Evolutionary conservation across 2,797 vertebrate genomes (phyloP), one percentile per base, ranked within the genome.

Genomic region (Cheirogaleus major): DNA sequence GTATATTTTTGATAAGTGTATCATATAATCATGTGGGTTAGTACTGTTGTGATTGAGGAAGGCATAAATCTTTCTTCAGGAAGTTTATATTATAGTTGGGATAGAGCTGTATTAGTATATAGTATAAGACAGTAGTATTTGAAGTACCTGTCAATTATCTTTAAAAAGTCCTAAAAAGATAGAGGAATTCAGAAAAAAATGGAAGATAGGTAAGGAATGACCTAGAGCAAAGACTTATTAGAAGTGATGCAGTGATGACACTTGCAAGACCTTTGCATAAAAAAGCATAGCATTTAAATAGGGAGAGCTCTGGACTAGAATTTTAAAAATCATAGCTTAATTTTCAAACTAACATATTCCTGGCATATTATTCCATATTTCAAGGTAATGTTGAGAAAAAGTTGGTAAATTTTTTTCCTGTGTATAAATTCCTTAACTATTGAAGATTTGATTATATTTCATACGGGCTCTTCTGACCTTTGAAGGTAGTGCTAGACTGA

Each of bases 321-420:
- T 91, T 95, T 86, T 73, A 48, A 69, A 96, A 83, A 69, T 61
- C 4, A 8, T 63, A 61, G 50, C n/a, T 90, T 96, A 82, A 55
- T 75, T 79, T 91, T 38, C 63, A 57, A 89, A 89, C 8, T 50
- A 75, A 75, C 32, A 13, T 90, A 35, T 85, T 89, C n/a, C 78
- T 97, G 69, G 23, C 25, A 55, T 93, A 59, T 93, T 95, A 84
- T 84, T 92, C 41, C 63, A 22, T 88, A 83, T 90, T 91, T 92
- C 72, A 72, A 87, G 88, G 48, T 95, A 79, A 81, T 75, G 35
- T 86, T 93, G n/a, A 90, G 57, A 80, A 70, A 52, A 93, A 88
- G 30, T 89, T 92, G 67, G 12, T 55, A 48, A 48, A 15, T 48
- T 48, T 48, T 48, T 48, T 48, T 48, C 48, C 48, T 48, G 48